Conservation (phyloP, 2,113 vertebrate species). For the Ranitomeya variabilis region DNA sequence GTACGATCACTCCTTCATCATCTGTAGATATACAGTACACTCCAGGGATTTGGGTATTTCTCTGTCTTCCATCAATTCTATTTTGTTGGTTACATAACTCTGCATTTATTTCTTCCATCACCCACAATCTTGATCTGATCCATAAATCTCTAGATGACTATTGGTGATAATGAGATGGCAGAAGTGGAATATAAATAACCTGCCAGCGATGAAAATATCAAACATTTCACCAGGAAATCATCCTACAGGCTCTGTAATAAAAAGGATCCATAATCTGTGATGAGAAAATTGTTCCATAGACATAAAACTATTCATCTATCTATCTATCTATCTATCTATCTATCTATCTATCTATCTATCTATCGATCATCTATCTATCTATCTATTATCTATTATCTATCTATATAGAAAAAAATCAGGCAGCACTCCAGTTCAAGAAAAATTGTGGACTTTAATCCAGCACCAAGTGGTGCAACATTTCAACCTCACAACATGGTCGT, state of each 20-base stretch:
- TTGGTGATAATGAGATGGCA: constrained; percentile 28
- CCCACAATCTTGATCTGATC: constrained; percentile 1
- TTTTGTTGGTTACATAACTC: background rate
- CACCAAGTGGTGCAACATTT: too few species aligned
- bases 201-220: background rate
- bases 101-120: background rate
- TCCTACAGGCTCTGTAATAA: background rate
- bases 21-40: background rate
- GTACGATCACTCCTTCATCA: too few species aligned
- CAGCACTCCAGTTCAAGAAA: too few species aligned
- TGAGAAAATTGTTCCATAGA: background rate
- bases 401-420: too few species aligned
- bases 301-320: background rate
- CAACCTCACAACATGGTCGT: too few species aligned
- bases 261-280: background rate
- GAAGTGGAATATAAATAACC: background rate
- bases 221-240: background rate
- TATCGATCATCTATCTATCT: constrained; percentile 6
- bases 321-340: constrained; percentile 17
- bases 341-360: constrained; percentile 3
- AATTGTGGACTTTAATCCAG: too few species aligned
- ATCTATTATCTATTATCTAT: constrained; percentile 3
- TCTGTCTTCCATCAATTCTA: background rate
- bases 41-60: background rate
- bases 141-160: constrained; percentile 32